These are phyloP conservation scores for Torymus auratus DNA, from an alignment of 2,888 invertebrate species.

Conservation along the genomic window DNA sequence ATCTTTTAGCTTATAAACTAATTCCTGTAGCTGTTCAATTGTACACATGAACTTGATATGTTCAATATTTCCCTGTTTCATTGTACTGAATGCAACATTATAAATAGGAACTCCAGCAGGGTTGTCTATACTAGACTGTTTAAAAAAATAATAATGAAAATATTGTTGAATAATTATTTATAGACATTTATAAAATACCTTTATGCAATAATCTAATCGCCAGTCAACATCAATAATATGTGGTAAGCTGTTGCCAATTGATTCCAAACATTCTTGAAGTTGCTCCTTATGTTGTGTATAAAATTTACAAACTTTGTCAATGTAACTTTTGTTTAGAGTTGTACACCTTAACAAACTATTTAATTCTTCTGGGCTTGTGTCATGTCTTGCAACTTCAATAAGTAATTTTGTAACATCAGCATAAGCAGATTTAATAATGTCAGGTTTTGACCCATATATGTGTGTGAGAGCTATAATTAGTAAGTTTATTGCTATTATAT, in stretches of 20 bases:
- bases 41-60: conserved; percentile 81
- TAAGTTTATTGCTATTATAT: too few relatives aligned
- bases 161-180: conserved; percentile 17
- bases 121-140: conserved; percentile 66
- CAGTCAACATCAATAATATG: conserved; percentile 74
- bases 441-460: conserved; percentile 66
- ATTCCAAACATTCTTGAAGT: conserved; percentile 67
- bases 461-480: conserved; percentile 63
- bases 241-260: conserved; percentile 69
- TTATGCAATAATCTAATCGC: conserved; percentile 74
- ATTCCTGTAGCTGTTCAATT: conserved; percentile 82
- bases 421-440: conserved; percentile 67
- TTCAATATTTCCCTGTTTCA: conserved; percentile 71
- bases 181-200: conserved; percentile 65
- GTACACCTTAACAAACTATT: conserved; percentile 62
- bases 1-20: conserved; percentile 83
- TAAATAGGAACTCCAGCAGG: conserved; percentile 66
- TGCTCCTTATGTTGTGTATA: conserved; percentile 66
- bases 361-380: conserved; percentile 67
- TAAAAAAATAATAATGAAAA: conserved; percentile 48
- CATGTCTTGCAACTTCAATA: conserved; percentile 69
- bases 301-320: conserved; percentile 66
- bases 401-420: conserved; percentile 68
- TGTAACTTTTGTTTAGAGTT: conserved; percentile 64
- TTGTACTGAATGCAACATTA: conserved; percentile 66